Evolutionary conservation across 2,888 invertebrate species (phyloP).

Genomic region (Lepidonotus clava): DNA sequence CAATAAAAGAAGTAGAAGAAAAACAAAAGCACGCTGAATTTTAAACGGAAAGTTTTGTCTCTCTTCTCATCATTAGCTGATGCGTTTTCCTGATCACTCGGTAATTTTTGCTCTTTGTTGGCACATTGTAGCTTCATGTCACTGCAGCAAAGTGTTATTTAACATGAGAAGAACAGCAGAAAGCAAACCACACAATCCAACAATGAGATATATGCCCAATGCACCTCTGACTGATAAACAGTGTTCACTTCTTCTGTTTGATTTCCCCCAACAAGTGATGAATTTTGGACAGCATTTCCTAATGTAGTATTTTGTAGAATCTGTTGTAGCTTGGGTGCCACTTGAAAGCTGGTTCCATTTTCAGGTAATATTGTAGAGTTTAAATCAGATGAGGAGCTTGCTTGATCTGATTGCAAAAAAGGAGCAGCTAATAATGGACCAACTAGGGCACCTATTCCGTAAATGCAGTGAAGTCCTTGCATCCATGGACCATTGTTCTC

Average conservation of each 20-base stretch:
- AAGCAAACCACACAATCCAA: background rate
- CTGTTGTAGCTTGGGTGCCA: background rate
- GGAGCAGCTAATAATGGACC: slow-evolving; percentile 50
- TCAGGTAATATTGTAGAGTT: background rate
- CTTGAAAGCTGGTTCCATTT: background rate
- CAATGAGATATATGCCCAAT: slow-evolving; percentile 32
- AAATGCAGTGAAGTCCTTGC: slow-evolving; percentile 52
- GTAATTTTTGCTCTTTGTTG: background rate
- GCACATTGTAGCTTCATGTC: slow-evolving; percentile 17
- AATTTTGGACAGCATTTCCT: background rate
- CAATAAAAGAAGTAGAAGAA: slow-evolving; percentile 21
- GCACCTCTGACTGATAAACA: background rate
- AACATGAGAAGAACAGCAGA: background rate
- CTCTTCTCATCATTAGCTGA: background rate
- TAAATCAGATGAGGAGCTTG: background rate
- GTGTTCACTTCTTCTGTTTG: background rate
- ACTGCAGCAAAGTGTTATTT: background rate
- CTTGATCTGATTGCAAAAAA: background rate
- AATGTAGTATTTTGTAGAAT: background rate
- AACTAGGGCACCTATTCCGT: slow-evolving; percentile 10
- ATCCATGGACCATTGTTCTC: slow-evolving; percentile 53
- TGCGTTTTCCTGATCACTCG: background rate
- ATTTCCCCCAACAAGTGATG: background rate
- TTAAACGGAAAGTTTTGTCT: background rate
- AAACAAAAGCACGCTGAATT: background rate